Evolutionary conservation across 2,888 invertebrate genomes (phyloP).

Genomic region (Biston betularia): DNA sequence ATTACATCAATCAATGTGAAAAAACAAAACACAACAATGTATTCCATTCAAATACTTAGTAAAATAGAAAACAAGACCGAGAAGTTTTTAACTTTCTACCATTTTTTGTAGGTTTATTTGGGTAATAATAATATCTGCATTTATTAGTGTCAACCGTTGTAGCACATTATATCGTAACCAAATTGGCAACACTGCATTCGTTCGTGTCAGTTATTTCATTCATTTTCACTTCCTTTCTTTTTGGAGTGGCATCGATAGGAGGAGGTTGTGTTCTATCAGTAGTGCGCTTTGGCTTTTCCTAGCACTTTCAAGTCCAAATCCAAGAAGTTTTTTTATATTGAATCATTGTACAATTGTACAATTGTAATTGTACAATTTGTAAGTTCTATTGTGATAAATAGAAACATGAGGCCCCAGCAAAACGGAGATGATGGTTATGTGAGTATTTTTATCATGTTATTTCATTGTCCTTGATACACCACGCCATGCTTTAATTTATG

Average conservation of each 20-base stretch:
- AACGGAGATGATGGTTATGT: constrained; percentile 82
- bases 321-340: constrained; percentile 41
- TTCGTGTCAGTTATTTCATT: neutral
- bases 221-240: constrained; percentile 60
- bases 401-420: constrained; percentile 79
- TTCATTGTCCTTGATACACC: neutral
- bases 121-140: too few species aligned
- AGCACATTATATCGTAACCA: too few species aligned
- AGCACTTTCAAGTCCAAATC: constrained; percentile 42
- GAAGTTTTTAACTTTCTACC: too few species aligned
- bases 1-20: too few species aligned
- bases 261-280: constrained; percentile 51
- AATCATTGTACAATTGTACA: neutral
- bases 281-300: constrained; percentile 2
- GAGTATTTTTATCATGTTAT: constrained; percentile 54
- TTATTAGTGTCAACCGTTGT: too few species aligned
- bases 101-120: too few species aligned
- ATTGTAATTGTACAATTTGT: too few species aligned
- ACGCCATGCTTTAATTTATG: neutral
- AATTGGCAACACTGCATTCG: neutral
- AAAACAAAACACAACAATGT: too few species aligned
- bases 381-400: constrained; percentile 23
- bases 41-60: too few species aligned
- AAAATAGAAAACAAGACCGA: too few species aligned
- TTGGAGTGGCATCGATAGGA: constrained; percentile 71